Evolutionary conservation across 2,113 vertebrate genomes (phyloP).

Genomic region (Amia ocellicauda): DNA sequence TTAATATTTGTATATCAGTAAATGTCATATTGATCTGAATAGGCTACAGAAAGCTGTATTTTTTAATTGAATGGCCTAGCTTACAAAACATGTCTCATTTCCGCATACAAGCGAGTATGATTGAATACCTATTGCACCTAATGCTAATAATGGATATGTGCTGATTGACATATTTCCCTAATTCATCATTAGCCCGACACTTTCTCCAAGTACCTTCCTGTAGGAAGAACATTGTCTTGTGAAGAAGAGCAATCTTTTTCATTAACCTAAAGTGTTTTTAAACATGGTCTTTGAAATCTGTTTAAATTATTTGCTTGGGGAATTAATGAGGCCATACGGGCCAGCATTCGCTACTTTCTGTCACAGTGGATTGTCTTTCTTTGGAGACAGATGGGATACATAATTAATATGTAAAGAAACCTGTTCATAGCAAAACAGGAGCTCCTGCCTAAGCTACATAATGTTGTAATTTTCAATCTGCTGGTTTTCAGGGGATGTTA

Average conservation of each 20-base stretch:
- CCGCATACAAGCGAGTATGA: no score
- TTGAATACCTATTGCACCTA: no score
- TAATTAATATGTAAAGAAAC: constrained; percentile 60
- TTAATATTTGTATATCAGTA: no score
- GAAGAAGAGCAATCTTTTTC: background rate
- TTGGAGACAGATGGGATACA: constrained; percentile 44
- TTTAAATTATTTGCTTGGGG: constrained; percentile 35
- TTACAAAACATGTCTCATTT: no score
- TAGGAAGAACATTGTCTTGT: no score
- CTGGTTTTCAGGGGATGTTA: constrained; percentile 8
- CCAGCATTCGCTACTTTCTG: constrained; percentile 32
- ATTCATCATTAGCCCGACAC: no score
- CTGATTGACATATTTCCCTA: no score
- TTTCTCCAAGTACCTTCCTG: no score
- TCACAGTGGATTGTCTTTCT: constrained; percentile 8
- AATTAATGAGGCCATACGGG: constrained; percentile 49
- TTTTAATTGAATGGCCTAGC: no score
- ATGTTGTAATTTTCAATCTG: constrained; percentile 28
- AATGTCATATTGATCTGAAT: no score
- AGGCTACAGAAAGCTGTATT: no score
- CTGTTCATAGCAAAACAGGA: constrained; percentile 44
- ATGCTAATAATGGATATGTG: no score
- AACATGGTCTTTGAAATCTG: constrained; percentile 9
- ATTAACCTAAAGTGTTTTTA: constrained; percentile 13
- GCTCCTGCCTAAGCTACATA: constrained; percentile 30